Evolutionary conservation across 2,797 vertebrate species (phyloP).

Genomic region (Syngnathus rostellatus): DNA sequence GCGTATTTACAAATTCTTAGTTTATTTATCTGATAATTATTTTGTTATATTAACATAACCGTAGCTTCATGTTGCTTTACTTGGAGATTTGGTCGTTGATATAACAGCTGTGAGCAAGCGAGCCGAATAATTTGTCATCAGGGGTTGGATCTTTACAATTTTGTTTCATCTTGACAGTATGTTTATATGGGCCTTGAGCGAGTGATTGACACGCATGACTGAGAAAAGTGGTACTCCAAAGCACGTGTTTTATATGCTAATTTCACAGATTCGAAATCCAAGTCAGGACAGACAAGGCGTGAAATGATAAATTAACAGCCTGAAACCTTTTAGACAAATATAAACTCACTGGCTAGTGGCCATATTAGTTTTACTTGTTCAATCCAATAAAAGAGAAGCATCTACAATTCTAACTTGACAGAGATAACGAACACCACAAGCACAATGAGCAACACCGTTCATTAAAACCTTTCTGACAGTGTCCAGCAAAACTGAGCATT

Average conservation of each 20-base stretch:
- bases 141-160: not conserved
- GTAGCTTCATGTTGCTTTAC: not conserved
- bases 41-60: not conserved
- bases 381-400: not conserved
- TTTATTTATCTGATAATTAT: not conserved
- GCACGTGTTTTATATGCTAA: conserved; percentile 31
- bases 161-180: not conserved
- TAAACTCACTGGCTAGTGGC: not conserved
- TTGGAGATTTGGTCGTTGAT: not conserved
- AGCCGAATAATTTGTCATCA: not conserved
- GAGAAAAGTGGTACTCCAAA: not conserved
- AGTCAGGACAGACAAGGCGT: conserved; percentile 3
- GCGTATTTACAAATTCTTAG: not conserved
- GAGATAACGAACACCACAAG: not conserved
- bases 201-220: conserved; percentile 9
- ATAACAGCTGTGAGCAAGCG: not conserved
- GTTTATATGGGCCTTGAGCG: not conserved
- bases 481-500: not conserved
- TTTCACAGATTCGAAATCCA: conserved; percentile 19
- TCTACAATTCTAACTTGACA: not conserved
- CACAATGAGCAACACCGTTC: not conserved
- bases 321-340: not conserved
- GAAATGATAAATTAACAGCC: conserved; percentile 5
- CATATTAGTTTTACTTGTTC: not conserved
- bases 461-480: not conserved